These are phyloP conservation scores for Drosophila equinoxialis DNA, from an alignment of 1,140 invertebrate species.

Conservation along the genomic window DNA sequence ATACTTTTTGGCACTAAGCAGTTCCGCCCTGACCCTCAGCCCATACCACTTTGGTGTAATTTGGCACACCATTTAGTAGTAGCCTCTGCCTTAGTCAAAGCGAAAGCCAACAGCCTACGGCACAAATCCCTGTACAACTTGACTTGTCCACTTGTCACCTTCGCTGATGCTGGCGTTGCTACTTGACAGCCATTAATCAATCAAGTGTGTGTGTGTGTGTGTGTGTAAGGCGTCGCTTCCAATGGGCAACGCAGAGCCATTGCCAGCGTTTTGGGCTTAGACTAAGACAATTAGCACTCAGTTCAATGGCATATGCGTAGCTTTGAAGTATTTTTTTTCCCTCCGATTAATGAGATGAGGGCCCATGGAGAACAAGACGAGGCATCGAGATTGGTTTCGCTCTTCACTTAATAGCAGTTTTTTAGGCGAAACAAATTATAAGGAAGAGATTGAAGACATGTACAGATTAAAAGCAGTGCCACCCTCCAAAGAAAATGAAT, in stretches of 20 bases:
- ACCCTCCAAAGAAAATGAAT: neutral
- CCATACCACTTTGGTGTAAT: slow-evolving; percentile 42
- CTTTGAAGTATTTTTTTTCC: slow-evolving; percentile 57
- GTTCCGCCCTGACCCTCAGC: neutral
- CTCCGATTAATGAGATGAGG: slow-evolving; percentile 58
- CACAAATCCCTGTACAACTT: slow-evolving; percentile 57
- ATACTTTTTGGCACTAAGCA: slow-evolving; percentile 47
- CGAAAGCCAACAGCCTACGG: neutral
- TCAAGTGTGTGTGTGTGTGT: slow-evolving; percentile 56
- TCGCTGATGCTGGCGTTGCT: slow-evolving; percentile 58
- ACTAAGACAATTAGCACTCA: slow-evolving; percentile 58
- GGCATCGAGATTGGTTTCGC: slow-evolving; percentile 14
- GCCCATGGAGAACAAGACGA: slow-evolving; percentile 23
- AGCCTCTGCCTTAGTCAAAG: neutral
- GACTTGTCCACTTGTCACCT: slow-evolving; percentile 70
- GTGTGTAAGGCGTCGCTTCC: slow-evolving; percentile 1
- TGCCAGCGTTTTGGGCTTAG: slow-evolving; percentile 16
- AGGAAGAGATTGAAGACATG: slow-evolving; percentile 4
- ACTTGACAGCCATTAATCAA: slow-evolving; percentile 75
- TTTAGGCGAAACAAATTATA: slow-evolving; percentile 21
- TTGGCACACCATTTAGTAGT: slow-evolving; percentile 73
- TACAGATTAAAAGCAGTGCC: neutral
- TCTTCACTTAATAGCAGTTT: slow-evolving; percentile 24
- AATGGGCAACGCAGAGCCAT: neutral
- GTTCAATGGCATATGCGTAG: slow-evolving; percentile 37